Conservation (phyloP, 1,140 invertebrate genomes). For the Trachymyrmex septentrionalis region DNA sequence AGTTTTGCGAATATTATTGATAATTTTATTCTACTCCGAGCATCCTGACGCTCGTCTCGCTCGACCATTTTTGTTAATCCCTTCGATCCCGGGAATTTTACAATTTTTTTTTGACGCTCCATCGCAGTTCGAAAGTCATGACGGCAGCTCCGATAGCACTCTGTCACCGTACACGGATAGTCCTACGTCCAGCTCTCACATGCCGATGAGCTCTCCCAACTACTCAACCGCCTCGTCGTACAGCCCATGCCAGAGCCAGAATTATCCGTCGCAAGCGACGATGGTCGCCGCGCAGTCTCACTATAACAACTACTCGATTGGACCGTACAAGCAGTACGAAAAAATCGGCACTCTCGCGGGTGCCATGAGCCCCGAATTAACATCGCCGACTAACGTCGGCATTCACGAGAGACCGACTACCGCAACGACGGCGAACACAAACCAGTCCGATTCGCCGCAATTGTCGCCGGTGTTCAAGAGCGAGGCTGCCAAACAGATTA, state of each 20-base stretch:
- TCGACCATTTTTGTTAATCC: constrained; percentile 30
- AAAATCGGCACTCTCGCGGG: constrained; percentile 50
- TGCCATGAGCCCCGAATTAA: constrained; percentile 68
- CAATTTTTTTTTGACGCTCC: constrained; percentile 65
- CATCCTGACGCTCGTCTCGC: not conserved
- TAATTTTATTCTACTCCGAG: constrained; percentile 9
- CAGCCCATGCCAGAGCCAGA: constrained; percentile 74
- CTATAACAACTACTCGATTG: constrained; percentile 53
- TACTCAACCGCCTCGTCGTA: constrained; percentile 81
- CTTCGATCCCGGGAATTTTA: constrained; percentile 24
- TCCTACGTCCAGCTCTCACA: constrained; percentile 77
- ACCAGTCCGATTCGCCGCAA: constrained; percentile 74
- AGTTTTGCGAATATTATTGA: constrained; percentile 10
- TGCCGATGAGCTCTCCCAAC: constrained; percentile 79
- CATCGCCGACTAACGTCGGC: constrained; percentile 61
- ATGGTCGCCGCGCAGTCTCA: constrained; percentile 35
- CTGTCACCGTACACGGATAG: constrained; percentile 82
- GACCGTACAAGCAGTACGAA: constrained; percentile 66
- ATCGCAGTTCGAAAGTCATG: constrained; percentile 80
- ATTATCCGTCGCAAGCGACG: constrained; percentile 61
- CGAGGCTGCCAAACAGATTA: constrained; percentile 93
- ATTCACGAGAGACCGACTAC: constrained; percentile 14
- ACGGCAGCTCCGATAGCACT: constrained; percentile 82
- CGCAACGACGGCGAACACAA: constrained; percentile 60
- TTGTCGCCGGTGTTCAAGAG: constrained; percentile 92